Percentiles rank a stretch among this genome's conserved stretches.
These are phyloP conservation scores for Enoplosus armatus DNA, from an alignment of 2,797 vertebrate genomes.

Conservation along the genomic window DNA sequence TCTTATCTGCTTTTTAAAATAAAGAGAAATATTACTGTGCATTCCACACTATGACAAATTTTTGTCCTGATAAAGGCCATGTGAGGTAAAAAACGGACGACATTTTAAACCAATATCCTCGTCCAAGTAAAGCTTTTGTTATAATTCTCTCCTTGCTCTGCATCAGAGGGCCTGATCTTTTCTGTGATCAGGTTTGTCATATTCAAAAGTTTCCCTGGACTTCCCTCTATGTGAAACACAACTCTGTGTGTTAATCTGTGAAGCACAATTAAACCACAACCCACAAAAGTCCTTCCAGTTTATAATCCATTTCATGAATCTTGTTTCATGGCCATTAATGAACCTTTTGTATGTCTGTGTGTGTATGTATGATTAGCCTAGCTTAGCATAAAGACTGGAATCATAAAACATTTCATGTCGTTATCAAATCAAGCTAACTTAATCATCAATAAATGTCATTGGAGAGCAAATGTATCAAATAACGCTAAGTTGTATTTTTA, in stretches of 20 bases:
- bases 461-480: not conserved
- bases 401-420: not conserved
- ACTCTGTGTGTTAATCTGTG: no score
- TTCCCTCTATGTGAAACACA: conserved; percentile 5
- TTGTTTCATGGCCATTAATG: no score
- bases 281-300: conserved; percentile 20
- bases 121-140: not conserved
- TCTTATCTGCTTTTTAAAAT: not conserved
- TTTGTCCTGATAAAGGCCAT: not conserved
- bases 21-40: not conserved
- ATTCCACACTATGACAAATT: not conserved
- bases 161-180: not conserved
- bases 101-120: not conserved
- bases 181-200: not conserved
- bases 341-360: no score
- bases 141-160: not conserved
- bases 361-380: no score
- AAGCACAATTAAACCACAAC: conserved; percentile 15
- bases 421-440: conserved; percentile 2
- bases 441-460: conserved; percentile 2
- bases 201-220: not conserved
- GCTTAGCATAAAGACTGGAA: not conserved
- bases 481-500: not conserved
- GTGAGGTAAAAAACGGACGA: not conserved
- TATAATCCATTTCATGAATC: no score